Evolutionary conservation across 2,797 vertebrate genomes (phyloP), one percentile per base, ranked within the genome.

Genomic region (Chrosomus eos): DNA sequence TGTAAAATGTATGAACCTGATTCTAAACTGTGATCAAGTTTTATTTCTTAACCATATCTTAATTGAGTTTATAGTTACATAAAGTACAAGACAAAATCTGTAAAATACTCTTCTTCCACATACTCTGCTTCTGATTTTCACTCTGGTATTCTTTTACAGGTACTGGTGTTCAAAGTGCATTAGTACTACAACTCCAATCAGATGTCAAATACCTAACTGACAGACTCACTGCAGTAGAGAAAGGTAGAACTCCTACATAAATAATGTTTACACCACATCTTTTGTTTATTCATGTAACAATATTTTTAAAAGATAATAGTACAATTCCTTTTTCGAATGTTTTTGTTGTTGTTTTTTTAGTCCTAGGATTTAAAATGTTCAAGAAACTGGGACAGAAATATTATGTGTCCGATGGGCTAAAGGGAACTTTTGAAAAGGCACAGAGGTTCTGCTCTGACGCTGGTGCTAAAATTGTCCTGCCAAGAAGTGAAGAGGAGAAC

Each of bases 401-500:
- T 79, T 88, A 62, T 10, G 81, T 83, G 26, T 62, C 62, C 0
- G 1, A 86, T 66, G 81, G 76, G 36, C 31, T 53, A 62, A 21
- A 13, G 2, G 62, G 38, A 18, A 43, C 43, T 21, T 79, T 84
- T 62, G 66, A 67, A 38, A 53, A 77, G 51, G 84, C 51, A 62
- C 3, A 14, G 38, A 75, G 11, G 14, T 48, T 75, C 40, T 88
- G 84, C 81, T 51, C 77, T 28, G 55, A 72, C 0, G 71, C 33
- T 71, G 81, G 71, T 23, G 84, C 26, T 11, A 77, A 83, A 43
- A 48, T 88, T 40, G 77, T 23, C 31, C 51, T 86, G 9, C 84
- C 77, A 23, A 84, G 18, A 66, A 88, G 38, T 62, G 72, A 82
- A 82, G 38, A 60, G 26, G 85, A 86, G 81, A 85, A 85, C 67